Evolutionary conservation across 2,113 vertebrate species (phyloP).

Genomic region (Perca flavescens): DNA sequence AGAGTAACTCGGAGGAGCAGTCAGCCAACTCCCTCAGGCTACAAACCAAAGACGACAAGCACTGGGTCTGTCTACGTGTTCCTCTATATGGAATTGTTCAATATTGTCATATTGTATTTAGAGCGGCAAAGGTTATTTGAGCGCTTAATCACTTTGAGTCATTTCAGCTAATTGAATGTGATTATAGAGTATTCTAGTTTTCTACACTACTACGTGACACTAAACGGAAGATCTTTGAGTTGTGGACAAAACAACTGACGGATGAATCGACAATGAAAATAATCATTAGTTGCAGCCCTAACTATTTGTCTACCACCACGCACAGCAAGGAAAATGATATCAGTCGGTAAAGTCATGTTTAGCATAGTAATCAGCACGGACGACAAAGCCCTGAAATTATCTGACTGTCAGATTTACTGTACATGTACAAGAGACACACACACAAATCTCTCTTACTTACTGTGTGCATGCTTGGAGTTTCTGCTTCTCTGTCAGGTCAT

Average conservation of each 20-base stretch:
- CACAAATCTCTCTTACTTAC: not conserved
- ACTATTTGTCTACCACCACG: not conserved
- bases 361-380: not conserved
- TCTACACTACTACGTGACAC: too few relatives aligned
- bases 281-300: too few relatives aligned
- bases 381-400: not conserved
- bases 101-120: not conserved
- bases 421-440: not conserved
- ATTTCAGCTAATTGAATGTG: too few relatives aligned
- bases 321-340: not conserved
- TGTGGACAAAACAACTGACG: too few relatives aligned
- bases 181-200: too few relatives aligned
- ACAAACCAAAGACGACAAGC: not conserved
- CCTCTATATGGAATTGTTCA: not conserved
- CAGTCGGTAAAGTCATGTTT: too few relatives aligned
- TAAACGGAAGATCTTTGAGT: too few relatives aligned
- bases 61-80: too few relatives aligned
- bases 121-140: too few relatives aligned
- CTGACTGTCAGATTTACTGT: too few relatives aligned
- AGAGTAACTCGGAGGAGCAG: not conserved
- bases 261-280: too few relatives aligned
- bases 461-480: not conserved
- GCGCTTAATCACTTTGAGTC: too few relatives aligned
- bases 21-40: constrained; percentile 11
- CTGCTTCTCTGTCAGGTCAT: not conserved